Percentiles rank a stretch among this genome's conserved stretches.
Conservation (phyloP, 2,888 invertebrate species). For the Heliconius cydno region DNA sequence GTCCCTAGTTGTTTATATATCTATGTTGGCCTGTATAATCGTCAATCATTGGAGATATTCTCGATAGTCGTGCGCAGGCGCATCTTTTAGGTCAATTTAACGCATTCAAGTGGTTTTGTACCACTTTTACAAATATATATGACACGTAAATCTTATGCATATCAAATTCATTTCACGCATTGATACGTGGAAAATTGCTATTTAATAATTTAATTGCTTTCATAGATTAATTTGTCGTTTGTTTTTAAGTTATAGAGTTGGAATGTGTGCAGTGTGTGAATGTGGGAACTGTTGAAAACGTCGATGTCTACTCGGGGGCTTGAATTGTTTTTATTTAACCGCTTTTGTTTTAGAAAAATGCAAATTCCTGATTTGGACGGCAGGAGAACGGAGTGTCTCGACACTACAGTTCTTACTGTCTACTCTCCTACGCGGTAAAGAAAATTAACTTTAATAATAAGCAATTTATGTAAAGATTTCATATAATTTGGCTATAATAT, state of each 20-base stretch:
- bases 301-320: background rate
- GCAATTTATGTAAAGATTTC: too few relatives aligned
- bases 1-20: background rate
- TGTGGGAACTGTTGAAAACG: background rate
- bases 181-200: slow-evolving; percentile 29
- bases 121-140: slow-evolving; percentile 26
- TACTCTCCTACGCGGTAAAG: too few relatives aligned
- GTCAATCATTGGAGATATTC: background rate
- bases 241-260: background rate
- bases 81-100: slow-evolving; percentile 13
- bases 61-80: slow-evolving; percentile 8
- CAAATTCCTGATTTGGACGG: too few relatives aligned
- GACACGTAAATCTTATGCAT: slow-evolving; percentile 25
- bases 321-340: too few relatives aligned
- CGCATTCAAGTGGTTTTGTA: slow-evolving; percentile 13
- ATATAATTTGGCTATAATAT: too few relatives aligned
- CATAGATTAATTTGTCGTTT: slow-evolving; percentile 15
- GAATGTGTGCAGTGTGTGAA: background rate
- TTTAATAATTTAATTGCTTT: slow-evolving; percentile 28
- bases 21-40: background rate
- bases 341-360: too few relatives aligned
- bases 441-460: too few relatives aligned
- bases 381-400: too few relatives aligned
- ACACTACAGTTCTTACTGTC: too few relatives aligned
- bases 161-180: slow-evolving; percentile 36